Evolutionary conservation across 2,113 vertebrate species (phyloP), one percentile per base, ranked within the genome.

Genomic region (Grallaria varia): DNA sequence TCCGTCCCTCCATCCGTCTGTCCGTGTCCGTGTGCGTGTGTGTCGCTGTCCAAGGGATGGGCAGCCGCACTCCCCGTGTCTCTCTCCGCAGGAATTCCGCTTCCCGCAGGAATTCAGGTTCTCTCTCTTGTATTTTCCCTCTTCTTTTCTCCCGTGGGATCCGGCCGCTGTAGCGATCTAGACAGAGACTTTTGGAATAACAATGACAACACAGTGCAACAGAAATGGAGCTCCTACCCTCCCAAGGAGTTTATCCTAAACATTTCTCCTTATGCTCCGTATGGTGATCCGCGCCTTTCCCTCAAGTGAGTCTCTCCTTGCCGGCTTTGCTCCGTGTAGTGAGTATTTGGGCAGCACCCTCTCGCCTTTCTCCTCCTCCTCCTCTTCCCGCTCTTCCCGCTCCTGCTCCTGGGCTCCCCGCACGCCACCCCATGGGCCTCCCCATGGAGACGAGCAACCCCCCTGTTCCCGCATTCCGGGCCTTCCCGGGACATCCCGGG

Each of bases 161-260:
- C 98, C 97, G 98, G 98, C 98, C 95, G 97, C 98, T 97, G 92
- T 98, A 99, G 99, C 93, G 99, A 99, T 98, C 98, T 99, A 98
- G 99, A 99, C 99, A 99, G 99, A 99, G 99, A 99, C 98, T 99
- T 99, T 98, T 99, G 99, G 99, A 99, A 99, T 98, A 99, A 99
- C 98, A 99, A 99, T 98, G 99, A 99, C 98, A 99, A 99, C 98
- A 99, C 99, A 98, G 99, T 99, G 98, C 99, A 99, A 97, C 99
- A 99, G 99, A 99, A 99, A 98, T 99, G 99, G 99, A 99, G 99
- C 97, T 99, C 99, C 97, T 99, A 99, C 96, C 99, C 99, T 93
- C 99, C 99, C 97, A 99, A 99, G 98, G 99, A 99, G 98, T 99
- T 99, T 98, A 99, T 99, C 93, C 98, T 99, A 98, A 99, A 99